Conservation (phyloP, 2,797 vertebrate genomes). For the Garrulus glandarius region DNA sequence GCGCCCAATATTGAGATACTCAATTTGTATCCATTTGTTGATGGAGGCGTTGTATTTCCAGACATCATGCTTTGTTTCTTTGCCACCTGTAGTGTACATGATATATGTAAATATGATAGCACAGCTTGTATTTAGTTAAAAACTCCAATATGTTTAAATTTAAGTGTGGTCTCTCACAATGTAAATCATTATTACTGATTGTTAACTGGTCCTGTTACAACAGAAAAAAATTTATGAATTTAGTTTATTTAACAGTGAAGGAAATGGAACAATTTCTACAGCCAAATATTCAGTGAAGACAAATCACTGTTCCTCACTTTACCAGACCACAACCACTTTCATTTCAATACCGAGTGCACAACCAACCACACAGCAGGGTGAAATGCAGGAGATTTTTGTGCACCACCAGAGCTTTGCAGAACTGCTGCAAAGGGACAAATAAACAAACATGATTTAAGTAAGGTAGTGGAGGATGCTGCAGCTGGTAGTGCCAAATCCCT, state of each 20-base stretch:
- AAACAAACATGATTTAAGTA: not conserved
- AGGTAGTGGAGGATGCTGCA: not conserved
- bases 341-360: not conserved
- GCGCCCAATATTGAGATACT: constrained; percentile 84
- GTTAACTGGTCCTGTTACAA: not conserved
- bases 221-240: not conserved
- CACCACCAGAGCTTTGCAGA: not conserved
- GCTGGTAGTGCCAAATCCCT: not conserved
- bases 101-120: not conserved
- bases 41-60: constrained; percentile 98
- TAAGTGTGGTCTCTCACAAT: not conserved
- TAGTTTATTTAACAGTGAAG: not conserved
- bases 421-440: not conserved
- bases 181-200: not conserved
- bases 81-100: constrained; percentile 82
- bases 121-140: not conserved
- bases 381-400: not conserved
- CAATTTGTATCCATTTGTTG: constrained; percentile 97
- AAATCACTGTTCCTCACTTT: not conserved
- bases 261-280: not conserved
- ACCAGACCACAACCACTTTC: not conserved
- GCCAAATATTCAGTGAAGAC: not conserved
- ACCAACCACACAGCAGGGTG: not conserved
- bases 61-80: constrained; percentile 92
- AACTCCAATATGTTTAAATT: not conserved